Base-by-base conservation (phyloP, 2,888 invertebrate genomes). In the Nomada hirtipes region DNA sequence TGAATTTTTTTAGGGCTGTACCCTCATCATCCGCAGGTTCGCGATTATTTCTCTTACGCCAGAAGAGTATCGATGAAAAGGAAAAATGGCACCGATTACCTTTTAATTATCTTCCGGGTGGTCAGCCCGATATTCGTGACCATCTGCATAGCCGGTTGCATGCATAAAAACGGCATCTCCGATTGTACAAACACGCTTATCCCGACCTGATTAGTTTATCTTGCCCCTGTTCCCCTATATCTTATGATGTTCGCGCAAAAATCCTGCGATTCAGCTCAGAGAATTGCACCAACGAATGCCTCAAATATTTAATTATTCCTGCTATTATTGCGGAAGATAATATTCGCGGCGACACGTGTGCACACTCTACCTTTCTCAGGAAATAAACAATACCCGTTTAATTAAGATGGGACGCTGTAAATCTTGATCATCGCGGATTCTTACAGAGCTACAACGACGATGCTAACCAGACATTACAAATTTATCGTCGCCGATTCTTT, bases 71-170 rank as follows among this genome's bases (percentile, higher is more conserved):
- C 60, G 76, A 61, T 23, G 68, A 75, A 36, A 59, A 23, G 52
- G 82, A 60, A 42, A 75, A 23, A 61, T 69, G 23, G 18, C 76
- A 59, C 3, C 29, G 74, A 76, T 86, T 76, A 80, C 47, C 61
- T 77, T 76, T 88, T 88, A 87, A 86, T 87, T 86, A 84, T 50
- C 73, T 80, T 74, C 79, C 70, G 80, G 84, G 86, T 87, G 86
- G 86, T 42, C 86, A 75, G 50, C 20, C 60, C 61, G 57, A 73
- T 79, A 75, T 84, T 60, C 68, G 55, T n/a, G 7, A 47, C 10
- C 65, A 86, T 82, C 67, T 76, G 60, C 70, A 71, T 79, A 69
- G 61, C 70, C 78, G 85, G 68, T 75, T 80, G 61, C 80, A 79
- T n/a, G 76, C 72, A 75, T 80, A 69, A 85, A 81, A 85, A 85